Percentiles rank a stretch among this genome's conserved stretches.
These are phyloP conservation scores for Carpatolechia fugitivella DNA, from an alignment of 2,888 invertebrate species.

Conservation along the genomic window DNA sequence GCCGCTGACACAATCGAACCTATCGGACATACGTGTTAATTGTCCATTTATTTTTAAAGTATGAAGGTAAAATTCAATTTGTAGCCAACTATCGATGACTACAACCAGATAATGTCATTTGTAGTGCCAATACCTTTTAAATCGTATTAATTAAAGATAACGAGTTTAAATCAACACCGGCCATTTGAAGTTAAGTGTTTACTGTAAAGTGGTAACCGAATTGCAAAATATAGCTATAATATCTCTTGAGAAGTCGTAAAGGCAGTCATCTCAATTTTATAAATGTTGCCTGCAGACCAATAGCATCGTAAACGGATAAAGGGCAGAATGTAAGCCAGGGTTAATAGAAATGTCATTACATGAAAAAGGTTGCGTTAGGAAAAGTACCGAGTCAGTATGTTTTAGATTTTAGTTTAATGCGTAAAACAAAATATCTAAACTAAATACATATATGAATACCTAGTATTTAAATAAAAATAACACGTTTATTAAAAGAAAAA, in stretches of 20 bases:
- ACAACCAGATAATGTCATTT: conserved; percentile 51
- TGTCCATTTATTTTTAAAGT: conserved; percentile 56
- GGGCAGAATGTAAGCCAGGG: conserved; percentile 7
- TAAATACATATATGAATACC: no score
- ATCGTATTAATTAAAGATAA: conserved; percentile 61
- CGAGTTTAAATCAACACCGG: conserved; percentile 37
- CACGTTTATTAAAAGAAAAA: no score
- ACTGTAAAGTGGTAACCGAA: neutral
- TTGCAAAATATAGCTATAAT: neutral
- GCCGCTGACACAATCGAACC: conserved; percentile 28
- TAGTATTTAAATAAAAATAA: no score
- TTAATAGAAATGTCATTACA: conserved; percentile 18
- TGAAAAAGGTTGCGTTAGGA: neutral
- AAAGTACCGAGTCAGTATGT: no score
- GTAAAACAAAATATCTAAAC: no score
- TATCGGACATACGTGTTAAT: conserved; percentile 52
- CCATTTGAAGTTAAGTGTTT: conserved; percentile 18
- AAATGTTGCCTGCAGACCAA: neutral
- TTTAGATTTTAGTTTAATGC: no score
- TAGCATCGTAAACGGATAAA: neutral
- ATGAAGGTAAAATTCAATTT: conserved; percentile 62
- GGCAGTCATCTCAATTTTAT: neutral
- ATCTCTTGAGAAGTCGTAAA: conserved; percentile 18
- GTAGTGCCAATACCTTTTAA: conserved; percentile 55
- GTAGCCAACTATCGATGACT: conserved; percentile 51